Conservation (phyloP, 2,888 invertebrate species). For the Ectobius pallidus region DNA sequence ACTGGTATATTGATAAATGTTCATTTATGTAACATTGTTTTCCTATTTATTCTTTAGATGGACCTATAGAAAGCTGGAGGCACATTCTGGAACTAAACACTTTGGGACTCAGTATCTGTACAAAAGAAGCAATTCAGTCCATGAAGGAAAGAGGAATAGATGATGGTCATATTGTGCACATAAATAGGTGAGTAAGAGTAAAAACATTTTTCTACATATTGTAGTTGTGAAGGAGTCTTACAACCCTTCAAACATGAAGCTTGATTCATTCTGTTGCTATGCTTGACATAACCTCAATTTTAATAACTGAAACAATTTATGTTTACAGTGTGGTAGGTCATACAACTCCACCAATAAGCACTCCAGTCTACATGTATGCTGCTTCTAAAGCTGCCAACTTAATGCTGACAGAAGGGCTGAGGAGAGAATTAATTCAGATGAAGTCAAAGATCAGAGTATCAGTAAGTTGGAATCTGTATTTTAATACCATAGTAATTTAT, state of each 20-base stretch:
- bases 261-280: too few relatives aligned
- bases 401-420: not conserved
- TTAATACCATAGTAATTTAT: too few relatives aligned
- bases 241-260: too few relatives aligned
- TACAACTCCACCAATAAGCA: not conserved
- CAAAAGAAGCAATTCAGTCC: slow-evolving; percentile 56
- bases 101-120: slow-evolving; percentile 54
- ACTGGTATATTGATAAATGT: too few relatives aligned
- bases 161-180: slow-evolving; percentile 60
- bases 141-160: slow-evolving; percentile 59
- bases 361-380: slow-evolving; percentile 4
- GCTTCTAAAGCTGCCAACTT: not conserved
- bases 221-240: too few relatives aligned
- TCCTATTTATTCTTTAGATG: slow-evolving; percentile 14
- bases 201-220: too few relatives aligned
- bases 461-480: too few relatives aligned
- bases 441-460: not conserved
- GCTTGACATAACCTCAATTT: too few relatives aligned
- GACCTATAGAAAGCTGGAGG: slow-evolving; percentile 51
- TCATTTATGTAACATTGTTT: too few relatives aligned
- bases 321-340: slow-evolving; percentile 9
- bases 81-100: slow-evolving; percentile 61
- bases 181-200: too few relatives aligned
- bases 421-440: not conserved
- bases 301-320: too few relatives aligned